Evolutionary conservation across 2,888 invertebrate genomes (phyloP).

Genomic region (Amphipyra tragopoginis): DNA sequence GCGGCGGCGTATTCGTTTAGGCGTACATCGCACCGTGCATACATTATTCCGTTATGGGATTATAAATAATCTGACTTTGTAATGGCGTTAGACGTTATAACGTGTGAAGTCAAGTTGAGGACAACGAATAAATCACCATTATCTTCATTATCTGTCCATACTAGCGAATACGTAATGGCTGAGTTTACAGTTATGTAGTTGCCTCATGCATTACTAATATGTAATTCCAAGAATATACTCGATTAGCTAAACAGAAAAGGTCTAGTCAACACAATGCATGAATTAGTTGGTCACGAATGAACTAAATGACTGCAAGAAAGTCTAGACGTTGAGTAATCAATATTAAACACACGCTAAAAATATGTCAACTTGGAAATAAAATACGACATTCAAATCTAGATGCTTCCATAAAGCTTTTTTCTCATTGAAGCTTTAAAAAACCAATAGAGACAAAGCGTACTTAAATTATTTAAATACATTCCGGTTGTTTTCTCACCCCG

Average conservation of each 20-base stretch:
- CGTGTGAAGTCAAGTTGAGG: conserved; percentile 63
- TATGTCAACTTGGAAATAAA: conserved; percentile 10
- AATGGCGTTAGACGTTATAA: conserved; percentile 61
- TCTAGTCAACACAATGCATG: conserved; percentile 53
- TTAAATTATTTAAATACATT: conserved; percentile 57
- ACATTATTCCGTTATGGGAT: conserved; percentile 76
- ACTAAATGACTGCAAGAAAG: conserved; percentile 52
- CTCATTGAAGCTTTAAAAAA: conserved; percentile 9
- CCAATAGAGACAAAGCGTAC: conserved; percentile 23
- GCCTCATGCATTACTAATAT: conserved; percentile 54
- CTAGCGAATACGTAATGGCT: conserved; percentile 54
- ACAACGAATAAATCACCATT: conserved; percentile 60
- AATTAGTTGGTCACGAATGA: conserved; percentile 52
- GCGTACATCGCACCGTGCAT: conserved; percentile 73
- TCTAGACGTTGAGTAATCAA: conserved; percentile 52
- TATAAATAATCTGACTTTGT: conserved; percentile 72
- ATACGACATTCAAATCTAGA: conserved; percentile 5
- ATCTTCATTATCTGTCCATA: conserved; percentile 58
- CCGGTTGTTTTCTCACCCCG: conserved; percentile 54
- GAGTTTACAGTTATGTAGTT: conserved; percentile 50
- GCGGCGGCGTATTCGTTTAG: conserved; percentile 73
- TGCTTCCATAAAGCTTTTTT: neutral
- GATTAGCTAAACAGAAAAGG: conserved; percentile 48
- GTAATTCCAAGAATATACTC: conserved; percentile 43
- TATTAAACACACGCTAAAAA: conserved; percentile 47